Evolutionary conservation across 2,113 vertebrate genomes (phyloP).

Genomic region (Megalops atlanticus): DNA sequence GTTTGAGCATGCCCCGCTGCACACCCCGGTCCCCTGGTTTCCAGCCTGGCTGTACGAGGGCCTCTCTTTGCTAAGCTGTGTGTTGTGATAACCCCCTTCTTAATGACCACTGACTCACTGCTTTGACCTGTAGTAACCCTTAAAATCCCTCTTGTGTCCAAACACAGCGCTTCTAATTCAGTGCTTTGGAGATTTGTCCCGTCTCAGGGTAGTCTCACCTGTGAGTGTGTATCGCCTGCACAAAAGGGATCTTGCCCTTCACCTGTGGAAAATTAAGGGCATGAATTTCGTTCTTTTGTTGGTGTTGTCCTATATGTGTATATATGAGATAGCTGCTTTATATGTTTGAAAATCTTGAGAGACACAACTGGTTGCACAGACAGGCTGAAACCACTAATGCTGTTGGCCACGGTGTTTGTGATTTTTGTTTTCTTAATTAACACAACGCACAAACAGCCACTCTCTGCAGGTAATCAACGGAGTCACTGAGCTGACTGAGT

Average conservation of each 20-base stretch:
- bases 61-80: neutral
- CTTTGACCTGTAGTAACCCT: neutral
- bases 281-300: too few species aligned
- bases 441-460: too few species aligned
- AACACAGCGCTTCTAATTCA: conserved; percentile 4
- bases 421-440: too few species aligned
- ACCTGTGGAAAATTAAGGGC: too few species aligned
- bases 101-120: neutral
- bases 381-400: too few species aligned
- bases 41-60: neutral
- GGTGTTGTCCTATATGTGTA: too few species aligned
- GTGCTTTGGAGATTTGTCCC: neutral
- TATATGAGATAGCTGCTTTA: too few species aligned
- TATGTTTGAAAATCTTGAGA: too few species aligned
- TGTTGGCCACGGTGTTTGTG: too few species aligned
- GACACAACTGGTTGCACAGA: too few species aligned
- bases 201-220: neutral
- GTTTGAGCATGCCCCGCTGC: conserved; percentile 5
- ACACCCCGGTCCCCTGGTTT: neutral
- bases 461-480: too few species aligned
- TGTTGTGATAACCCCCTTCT: neutral
- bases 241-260: neutral
- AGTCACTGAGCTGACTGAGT: too few species aligned
- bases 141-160: neutral
- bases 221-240: neutral